phyloP scores from a whole-genome alignment of 2,888 invertebrate species.

The Acheta domesticus region DNA sequence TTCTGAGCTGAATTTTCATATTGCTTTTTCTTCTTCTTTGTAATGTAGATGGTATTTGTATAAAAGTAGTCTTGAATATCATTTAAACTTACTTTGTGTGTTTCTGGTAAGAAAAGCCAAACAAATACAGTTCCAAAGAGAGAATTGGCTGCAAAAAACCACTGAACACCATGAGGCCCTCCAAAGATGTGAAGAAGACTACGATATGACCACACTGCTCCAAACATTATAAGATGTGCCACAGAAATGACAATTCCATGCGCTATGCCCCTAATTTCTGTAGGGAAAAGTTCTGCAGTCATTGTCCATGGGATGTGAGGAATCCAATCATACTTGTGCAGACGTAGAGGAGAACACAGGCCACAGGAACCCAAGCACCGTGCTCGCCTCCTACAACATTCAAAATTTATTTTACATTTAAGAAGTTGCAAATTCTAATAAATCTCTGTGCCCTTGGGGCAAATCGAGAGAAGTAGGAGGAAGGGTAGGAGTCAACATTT shows the following conservation, averaged over 20 bases:
- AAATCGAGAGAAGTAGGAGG: no score
- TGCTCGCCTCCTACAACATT: conserved; percentile 30
- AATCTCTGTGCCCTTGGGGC: background rate
- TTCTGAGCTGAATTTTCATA: conserved; percentile 18
- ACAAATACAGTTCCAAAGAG: conserved; percentile 46
- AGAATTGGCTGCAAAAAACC: conserved; percentile 36
- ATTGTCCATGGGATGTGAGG: conserved; percentile 62
- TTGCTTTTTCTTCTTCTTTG: conserved; percentile 18
- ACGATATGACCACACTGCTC: conserved; percentile 54
- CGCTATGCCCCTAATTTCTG: conserved; percentile 58
- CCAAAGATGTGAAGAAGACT: conserved; percentile 43
- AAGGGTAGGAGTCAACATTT: no score
- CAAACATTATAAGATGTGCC: conserved; percentile 58
- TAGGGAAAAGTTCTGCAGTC: conserved; percentile 61
- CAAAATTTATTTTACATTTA: background rate
- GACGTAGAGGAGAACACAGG: conserved; percentile 55
- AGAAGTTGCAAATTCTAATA: background rate
- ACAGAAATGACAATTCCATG: conserved; percentile 57
- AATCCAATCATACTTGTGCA: conserved; percentile 59
- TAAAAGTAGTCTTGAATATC: conserved; percentile 52
- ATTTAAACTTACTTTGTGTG: conserved; percentile 50
- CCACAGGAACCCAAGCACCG: conserved; percentile 48
- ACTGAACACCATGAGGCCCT: conserved; percentile 40
- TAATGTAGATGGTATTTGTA: conserved; percentile 29
- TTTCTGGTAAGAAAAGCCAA: conserved; percentile 51